Evolutionary conservation across 2,888 invertebrate genomes (phyloP).

Genomic region (Latrodectus elegans): DNA sequence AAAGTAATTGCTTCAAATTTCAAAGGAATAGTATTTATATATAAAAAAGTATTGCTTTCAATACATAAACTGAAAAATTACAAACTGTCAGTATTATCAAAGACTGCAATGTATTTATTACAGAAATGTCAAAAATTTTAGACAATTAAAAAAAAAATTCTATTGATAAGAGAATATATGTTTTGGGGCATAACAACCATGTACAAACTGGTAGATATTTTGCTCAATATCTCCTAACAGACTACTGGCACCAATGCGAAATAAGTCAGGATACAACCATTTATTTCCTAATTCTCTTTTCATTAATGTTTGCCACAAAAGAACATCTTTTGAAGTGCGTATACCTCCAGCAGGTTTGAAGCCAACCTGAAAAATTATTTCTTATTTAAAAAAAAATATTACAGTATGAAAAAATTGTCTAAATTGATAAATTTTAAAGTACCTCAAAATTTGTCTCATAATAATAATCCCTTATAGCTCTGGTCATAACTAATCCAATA

Average conservation of each 20-base stretch:
- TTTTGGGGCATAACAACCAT: slow-evolving; percentile 72
- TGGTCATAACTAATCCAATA: slow-evolving; percentile 93
- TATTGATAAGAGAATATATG: slow-evolving; percentile 28
- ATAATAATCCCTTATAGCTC: slow-evolving; percentile 89
- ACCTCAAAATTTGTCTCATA: slow-evolving; percentile 80
- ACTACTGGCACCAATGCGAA: slow-evolving; percentile 96
- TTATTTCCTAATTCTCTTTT: slow-evolving; percentile 88
- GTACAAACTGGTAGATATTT: slow-evolving; percentile 77
- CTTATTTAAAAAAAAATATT: too few species aligned
- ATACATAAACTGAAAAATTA: too few species aligned
- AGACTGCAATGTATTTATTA: too few species aligned
- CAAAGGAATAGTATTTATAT: too few species aligned
- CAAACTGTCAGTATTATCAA: too few species aligned
- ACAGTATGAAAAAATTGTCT: not conserved
- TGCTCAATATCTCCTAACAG: slow-evolving; percentile 86
- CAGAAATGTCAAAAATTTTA: too few species aligned
- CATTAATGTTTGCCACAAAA: slow-evolving; percentile 89
- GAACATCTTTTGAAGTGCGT: slow-evolving; percentile 86
- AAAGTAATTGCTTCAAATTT: too few species aligned
- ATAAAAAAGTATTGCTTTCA: too few species aligned
- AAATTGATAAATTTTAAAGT: not conserved
- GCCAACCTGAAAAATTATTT: slow-evolving; percentile 83
- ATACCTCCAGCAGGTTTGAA: slow-evolving; percentile 99
- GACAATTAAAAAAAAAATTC: too few species aligned
- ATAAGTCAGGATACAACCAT: slow-evolving; percentile 86